These are phyloP conservation scores for Acronicta alni DNA, from an alignment of 2,888 invertebrate genomes.

Conservation along the genomic window DNA sequence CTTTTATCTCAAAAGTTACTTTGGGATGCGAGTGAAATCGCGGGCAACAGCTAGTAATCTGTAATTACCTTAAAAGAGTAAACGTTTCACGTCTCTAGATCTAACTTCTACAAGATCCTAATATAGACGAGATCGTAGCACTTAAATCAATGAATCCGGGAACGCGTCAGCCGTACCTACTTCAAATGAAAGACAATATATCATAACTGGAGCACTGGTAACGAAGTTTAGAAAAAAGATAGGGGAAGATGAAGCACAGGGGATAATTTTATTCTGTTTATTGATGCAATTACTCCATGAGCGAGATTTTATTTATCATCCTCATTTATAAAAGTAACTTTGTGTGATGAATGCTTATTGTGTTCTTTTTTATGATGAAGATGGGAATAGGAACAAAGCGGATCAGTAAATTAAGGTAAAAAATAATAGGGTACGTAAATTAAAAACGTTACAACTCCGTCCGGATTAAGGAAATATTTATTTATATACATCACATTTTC, in stretches of 20 bases:
- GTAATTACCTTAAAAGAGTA: too few relatives aligned
- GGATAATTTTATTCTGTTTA: constrained; percentile 53
- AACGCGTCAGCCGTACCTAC: constrained; percentile 33
- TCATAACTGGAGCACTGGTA: constrained; percentile 39
- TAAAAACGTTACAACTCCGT: background rate
- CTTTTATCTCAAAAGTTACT: too few relatives aligned
- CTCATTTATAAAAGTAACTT: constrained; percentile 41
- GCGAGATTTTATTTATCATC: constrained; percentile 56
- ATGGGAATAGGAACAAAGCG: constrained; percentile 12
- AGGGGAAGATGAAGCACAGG: constrained; percentile 29
- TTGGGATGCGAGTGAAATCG: too few relatives aligned
- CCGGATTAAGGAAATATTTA: background rate
- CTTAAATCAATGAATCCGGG: constrained; percentile 41
- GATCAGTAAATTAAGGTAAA: constrained; percentile 17
- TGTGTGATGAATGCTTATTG: constrained; percentile 40
- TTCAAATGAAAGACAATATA: constrained; percentile 41
- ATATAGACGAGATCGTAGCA: constrained; percentile 20
- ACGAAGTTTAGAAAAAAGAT: constrained; percentile 47
- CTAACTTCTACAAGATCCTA: too few relatives aligned
- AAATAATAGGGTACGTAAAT: constrained; percentile 18
- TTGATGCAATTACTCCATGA: constrained; percentile 56
- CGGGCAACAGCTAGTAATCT: too few relatives aligned
- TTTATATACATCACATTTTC: background rate
- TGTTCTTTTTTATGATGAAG: constrained; percentile 19
- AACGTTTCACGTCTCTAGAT: too few relatives aligned